Evolutionary conservation across 2,113 vertebrate species (phyloP).

Genomic region (Rynchops niger): DNA sequence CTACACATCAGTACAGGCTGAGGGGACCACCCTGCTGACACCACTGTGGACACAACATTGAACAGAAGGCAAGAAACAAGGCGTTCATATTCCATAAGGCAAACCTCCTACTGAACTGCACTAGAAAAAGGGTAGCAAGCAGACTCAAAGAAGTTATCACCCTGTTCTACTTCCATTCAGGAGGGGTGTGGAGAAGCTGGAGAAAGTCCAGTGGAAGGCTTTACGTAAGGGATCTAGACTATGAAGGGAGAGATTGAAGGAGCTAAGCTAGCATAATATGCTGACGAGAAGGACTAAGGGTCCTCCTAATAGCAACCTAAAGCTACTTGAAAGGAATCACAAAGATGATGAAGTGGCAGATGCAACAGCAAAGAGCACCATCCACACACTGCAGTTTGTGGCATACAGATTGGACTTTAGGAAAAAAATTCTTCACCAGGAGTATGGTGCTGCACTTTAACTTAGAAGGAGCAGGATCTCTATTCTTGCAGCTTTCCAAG

Average conservation of each 20-base stretch:
- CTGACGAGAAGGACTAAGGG: not conserved
- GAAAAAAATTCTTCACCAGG: not conserved
- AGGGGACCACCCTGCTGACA: not conserved
- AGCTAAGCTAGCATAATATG: not conserved
- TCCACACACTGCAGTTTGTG: not conserved
- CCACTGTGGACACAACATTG: rapidly evolving
- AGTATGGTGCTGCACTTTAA: not conserved
- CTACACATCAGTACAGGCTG: not conserved
- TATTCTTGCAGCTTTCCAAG: not conserved
- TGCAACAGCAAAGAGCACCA: not conserved
- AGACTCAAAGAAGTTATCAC: not conserved
- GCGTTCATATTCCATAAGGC: not conserved
- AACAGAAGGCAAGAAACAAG: not conserved
- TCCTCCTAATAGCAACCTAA: not conserved
- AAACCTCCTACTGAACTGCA: not conserved
- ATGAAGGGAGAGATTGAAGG: not conserved
- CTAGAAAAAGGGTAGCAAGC: not conserved
- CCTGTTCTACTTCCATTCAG: not conserved
- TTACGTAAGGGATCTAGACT: not conserved
- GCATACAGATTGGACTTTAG: not conserved
- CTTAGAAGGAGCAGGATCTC: not conserved
- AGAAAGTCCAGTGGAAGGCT: not conserved
- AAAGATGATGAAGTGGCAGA: not conserved
- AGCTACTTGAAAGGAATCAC: not conserved
- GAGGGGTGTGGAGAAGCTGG: not conserved